A percentile compares a stretch with the other conserved stretches of the same genome.
phyloP scores from a whole-genome alignment of 2,113 vertebrate genomes.

The Chlorodrepanis virens region DNA sequence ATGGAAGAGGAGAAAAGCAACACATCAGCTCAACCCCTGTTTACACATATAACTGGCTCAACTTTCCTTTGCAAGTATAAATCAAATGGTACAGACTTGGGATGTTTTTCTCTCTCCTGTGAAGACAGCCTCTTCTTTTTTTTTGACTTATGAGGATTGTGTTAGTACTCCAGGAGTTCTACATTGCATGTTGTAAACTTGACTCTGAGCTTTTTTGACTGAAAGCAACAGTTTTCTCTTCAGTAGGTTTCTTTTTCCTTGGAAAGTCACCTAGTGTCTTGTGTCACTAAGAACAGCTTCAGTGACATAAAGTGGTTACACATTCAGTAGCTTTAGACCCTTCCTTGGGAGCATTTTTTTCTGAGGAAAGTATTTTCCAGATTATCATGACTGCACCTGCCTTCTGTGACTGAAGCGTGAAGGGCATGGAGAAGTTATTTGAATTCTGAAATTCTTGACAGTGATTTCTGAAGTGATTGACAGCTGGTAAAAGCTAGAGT shows the following conservation, averaged over 20 bases:
- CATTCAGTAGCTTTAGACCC: background rate
- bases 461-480: background rate
- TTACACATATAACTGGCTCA: constrained; percentile 51
- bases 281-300: background rate
- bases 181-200: constrained; percentile 10
- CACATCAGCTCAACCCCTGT: constrained; percentile 67
- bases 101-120: constrained; percentile 73
- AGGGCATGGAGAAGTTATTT: background rate
- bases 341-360: background rate
- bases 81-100: constrained; percentile 59
- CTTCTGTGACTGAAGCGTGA: background rate
- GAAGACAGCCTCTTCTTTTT: constrained; percentile 29
- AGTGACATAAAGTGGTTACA: background rate
- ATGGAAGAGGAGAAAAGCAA: constrained; percentile 64
- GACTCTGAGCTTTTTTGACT: background rate
- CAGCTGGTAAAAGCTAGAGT: background rate
- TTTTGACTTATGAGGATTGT: constrained; percentile 38
- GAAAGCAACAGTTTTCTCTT: background rate
- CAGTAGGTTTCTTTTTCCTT: background rate
- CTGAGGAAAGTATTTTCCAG: background rate
- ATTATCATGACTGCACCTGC: background rate
- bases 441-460: background rate
- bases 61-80: constrained; percentile 66
- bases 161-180: constrained; percentile 6
- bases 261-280: background rate